phyloP scores from a whole-genome alignment of 2,797 vertebrate species.

The Acanthurus lineatus region DNA sequence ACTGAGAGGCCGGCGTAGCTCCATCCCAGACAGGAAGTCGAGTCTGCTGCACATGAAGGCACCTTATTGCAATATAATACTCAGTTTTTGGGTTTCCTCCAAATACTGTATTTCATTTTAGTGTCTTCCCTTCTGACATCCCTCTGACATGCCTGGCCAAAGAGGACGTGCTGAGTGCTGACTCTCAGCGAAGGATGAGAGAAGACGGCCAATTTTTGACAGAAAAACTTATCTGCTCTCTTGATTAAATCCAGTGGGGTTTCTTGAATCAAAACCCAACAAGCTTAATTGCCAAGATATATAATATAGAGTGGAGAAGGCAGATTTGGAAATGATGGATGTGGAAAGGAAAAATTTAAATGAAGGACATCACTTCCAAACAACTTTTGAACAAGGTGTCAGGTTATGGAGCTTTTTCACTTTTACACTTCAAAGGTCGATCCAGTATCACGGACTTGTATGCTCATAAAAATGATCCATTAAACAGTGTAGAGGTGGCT shows the following conservation, averaged over 20 bases:
- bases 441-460: conserved; percentile 25
- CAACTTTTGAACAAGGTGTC: conserved; percentile 44
- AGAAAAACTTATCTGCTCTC: conserved; percentile 54
- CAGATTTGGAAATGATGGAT: conserved; percentile 43
- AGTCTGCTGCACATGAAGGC: conserved; percentile 54
- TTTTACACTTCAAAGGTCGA: conserved; percentile 24
- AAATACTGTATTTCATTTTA: conserved; percentile 48
- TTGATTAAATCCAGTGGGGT: conserved; percentile 78
- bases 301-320: conserved; percentile 53
- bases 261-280: conserved; percentile 62
- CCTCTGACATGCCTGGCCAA: conserved; percentile 63
- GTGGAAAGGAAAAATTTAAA: conserved; percentile 35
- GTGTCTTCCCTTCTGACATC: conserved; percentile 68
- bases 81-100: conserved; percentile 57
- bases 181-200: conserved; percentile 66
- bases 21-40: conserved; percentile 43
- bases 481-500: conserved; percentile 11
- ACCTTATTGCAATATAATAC: conserved; percentile 61
- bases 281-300: conserved; percentile 65
- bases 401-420: conserved; percentile 26
- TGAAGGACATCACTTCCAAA: conserved; percentile 27
- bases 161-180: conserved; percentile 65
- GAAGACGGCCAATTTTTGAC: conserved; percentile 62
- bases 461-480: conserved; percentile 36
- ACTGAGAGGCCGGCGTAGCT: not conserved